Conservation (phyloP, 2,888 invertebrate genomes). For the Rhagium mordax region DNA sequence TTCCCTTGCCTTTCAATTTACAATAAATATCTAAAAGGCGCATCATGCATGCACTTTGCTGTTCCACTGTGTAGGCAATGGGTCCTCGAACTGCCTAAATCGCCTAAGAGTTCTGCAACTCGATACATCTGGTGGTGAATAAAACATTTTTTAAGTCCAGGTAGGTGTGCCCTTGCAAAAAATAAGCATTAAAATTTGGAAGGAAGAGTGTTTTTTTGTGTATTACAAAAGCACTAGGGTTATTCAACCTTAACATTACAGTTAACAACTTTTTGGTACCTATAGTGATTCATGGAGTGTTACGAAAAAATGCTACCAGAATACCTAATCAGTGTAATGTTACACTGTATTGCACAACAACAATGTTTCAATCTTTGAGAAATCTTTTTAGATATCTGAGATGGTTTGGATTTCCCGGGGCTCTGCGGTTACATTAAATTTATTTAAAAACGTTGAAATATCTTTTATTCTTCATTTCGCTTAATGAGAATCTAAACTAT, state of each 20-base stretch:
- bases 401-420: slow-evolving; percentile 19
- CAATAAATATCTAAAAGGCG: no score
- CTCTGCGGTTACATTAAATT: slow-evolving; percentile 6
- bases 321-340: slow-evolving; percentile 41
- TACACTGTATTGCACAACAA: slow-evolving; percentile 50
- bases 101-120: slow-evolving; percentile 37
- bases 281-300: slow-evolving; percentile 45
- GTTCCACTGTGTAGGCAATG: not conserved
- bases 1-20: no score
- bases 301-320: slow-evolving; percentile 30
- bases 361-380: slow-evolving; percentile 27
- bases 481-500: not conserved
- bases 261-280: slow-evolving; percentile 45
- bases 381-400: slow-evolving; percentile 9
- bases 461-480: not conserved
- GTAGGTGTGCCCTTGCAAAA: slow-evolving; percentile 9
- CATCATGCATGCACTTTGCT: not conserved
- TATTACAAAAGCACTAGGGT: slow-evolving; percentile 30
- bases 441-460: not conserved
- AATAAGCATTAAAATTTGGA: slow-evolving; percentile 18
- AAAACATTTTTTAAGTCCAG: slow-evolving; percentile 6
- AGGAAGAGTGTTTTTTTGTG: slow-evolving; percentile 29
- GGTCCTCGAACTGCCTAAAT: slow-evolving; percentile 1
- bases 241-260: slow-evolving; percentile 44
- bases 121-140: slow-evolving; percentile 39